phyloP scores from a whole-genome alignment of 2,888 invertebrate species.

The Stratiomys singularior region DNA sequence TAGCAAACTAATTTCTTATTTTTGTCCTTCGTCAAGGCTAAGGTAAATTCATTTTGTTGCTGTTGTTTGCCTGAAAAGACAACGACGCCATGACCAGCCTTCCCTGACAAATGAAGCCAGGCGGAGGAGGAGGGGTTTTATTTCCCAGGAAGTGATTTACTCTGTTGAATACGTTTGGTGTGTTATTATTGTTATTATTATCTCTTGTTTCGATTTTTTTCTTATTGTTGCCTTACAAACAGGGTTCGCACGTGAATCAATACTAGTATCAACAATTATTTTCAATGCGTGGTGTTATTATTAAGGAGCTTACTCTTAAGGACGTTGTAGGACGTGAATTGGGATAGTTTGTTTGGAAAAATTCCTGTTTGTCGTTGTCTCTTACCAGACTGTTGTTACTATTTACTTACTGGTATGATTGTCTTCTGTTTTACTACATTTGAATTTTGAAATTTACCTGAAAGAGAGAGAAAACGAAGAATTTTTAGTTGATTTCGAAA shows the following conservation, averaged over 20 bases:
- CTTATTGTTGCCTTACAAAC: neutral
- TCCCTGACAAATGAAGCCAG: neutral
- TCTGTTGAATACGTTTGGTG: neutral
- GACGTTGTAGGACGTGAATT: no score
- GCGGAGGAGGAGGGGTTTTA: neutral
- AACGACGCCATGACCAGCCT: neutral
- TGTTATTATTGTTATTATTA: neutral
- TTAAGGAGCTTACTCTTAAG: no score
- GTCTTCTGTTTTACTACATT: no score
- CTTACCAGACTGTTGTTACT: no score
- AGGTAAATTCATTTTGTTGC: neutral
- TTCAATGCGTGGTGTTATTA: no score
- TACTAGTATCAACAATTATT: neutral
- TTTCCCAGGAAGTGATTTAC: neutral
- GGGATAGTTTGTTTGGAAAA: no score
- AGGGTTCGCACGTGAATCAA: neutral
- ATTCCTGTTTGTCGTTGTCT: no score
- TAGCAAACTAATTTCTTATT: slow-evolving; percentile 36
- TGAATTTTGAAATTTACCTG: no score
- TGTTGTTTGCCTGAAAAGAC: neutral
- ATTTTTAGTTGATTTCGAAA: no score
- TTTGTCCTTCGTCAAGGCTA: slow-evolving; percentile 17
- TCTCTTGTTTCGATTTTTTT: neutral
- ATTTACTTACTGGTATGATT: no score
- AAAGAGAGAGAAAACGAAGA: no score